Base-by-base conservation (phyloP, 2,797 vertebrate species). In the Hyperoplus immaculatus region DNA sequence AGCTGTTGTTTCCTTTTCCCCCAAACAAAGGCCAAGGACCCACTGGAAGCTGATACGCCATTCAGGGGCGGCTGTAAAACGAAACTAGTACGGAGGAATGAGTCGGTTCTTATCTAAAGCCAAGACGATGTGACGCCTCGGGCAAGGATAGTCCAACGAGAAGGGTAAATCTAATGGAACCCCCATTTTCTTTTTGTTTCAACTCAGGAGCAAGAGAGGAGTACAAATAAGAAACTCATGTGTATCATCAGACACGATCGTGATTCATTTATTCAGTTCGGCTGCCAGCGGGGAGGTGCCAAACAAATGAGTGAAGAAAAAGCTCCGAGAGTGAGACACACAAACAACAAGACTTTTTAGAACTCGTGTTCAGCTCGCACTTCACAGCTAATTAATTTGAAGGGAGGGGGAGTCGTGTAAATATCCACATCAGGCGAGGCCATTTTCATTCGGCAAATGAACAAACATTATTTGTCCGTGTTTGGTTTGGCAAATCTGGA, bases 1-100 rank as follows among this genome's bases (percentile, higher is more conserved):
- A 97, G 96, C 96, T 97, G 97, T 96, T 97, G 94, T 95, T 92
- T 92, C 89, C 85, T 91, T 87, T 89, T 83, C 81, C 29, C 80
- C 83, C 87, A 76, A 84, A 93, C 81, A 93, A 93, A 94, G 88
- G 90, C 88, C 90, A 90, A 92, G 87, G 92, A 93, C 89, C 88
- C 87, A 64, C 64, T 93, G 92, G 89, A 91, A 94, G 87, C 89
- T 80, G 88, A 95, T 92, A 93, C 75, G 49, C 88, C 84, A 84
- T 90, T 90, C 88, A 93, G 79, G 82, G 86, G 61, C 42, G 75
- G 82, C 63, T 92, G 92, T 93, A 91, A 93, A 93, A 87, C 6
- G 53, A 90, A 88, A 84, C 82, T 51, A 75, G 77, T 9, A 2
- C 46, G 1, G 55, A 84, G 81, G 70, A 93, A 79, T 85, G 70